A percentile compares a stretch with the other conserved stretches of the same genome.
Evolutionary conservation across 1,140 invertebrate genomes (phyloP).

Genomic region (Notospermus geniculatus): DNA sequence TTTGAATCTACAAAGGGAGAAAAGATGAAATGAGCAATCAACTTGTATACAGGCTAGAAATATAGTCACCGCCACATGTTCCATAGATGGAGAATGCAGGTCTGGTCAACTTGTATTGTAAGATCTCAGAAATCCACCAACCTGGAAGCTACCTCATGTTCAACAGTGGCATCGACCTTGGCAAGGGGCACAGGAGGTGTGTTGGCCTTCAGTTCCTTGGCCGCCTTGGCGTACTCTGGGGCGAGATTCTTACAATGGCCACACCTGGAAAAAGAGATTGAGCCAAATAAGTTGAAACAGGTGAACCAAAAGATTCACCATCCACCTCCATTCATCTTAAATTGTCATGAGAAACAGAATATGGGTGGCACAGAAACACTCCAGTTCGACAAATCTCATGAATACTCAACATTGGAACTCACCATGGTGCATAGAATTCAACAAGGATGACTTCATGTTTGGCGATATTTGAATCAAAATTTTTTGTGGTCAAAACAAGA

Average conservation of each 20-base stretch:
- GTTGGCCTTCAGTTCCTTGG: conserved; percentile 75
- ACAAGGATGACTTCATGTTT: conserved; percentile 55
- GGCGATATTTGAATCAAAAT: conserved; percentile 56
- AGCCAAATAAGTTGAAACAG: too few species aligned
- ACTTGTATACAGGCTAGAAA: too few species aligned
- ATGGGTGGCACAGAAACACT: too few species aligned
- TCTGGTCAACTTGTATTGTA: too few species aligned
- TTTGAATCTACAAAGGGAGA: conserved; percentile 36
- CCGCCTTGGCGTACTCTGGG: conserved; percentile 95
- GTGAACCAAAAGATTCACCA: too few species aligned
- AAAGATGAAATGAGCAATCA: too few species aligned
- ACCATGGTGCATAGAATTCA: conserved; percentile 62
- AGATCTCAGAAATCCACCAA: too few species aligned
- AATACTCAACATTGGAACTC: conserved; percentile 13
- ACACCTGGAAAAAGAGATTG: conserved; percentile 59
- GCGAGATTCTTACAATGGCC: conserved; percentile 96
- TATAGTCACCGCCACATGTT: too few species aligned
- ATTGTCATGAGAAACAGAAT: too few species aligned
- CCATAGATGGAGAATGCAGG: too few species aligned
- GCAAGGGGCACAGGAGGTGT: conserved; percentile 54
- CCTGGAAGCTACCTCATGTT: conserved; percentile 55
- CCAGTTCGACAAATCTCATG: too few species aligned
- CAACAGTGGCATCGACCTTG: conserved; percentile 60
- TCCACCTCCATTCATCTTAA: too few species aligned
- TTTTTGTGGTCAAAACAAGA: conserved; percentile 53